phyloP scores from a whole-genome alignment of 2,888 invertebrate genomes.

The Netelia fuscicornis region DNA sequence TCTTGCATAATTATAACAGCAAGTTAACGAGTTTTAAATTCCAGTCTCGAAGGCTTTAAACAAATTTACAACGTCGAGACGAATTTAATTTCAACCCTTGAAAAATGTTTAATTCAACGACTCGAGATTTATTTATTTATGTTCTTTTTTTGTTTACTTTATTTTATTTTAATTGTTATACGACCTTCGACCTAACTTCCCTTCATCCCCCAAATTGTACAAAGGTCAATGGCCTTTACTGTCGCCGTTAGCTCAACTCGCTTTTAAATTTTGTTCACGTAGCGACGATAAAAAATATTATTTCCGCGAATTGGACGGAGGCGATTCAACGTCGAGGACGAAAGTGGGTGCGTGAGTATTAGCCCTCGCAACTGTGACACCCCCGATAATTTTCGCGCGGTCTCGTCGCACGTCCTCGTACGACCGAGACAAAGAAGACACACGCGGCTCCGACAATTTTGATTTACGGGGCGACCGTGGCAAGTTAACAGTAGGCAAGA shows the following conservation, averaged over 20 bases:
- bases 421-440: not conserved
- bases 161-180: not conserved
- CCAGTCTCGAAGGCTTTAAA: not conserved
- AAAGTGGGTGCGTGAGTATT: constrained; percentile 42
- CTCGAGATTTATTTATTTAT: not conserved
- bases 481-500: constrained; percentile 37
- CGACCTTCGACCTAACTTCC: not conserved
- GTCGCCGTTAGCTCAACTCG: too few species aligned
- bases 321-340: constrained; percentile 26
- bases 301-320: constrained; percentile 27
- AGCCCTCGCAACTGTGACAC: constrained; percentile 46
- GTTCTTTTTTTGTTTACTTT: not conserved
- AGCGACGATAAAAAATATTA: constrained; percentile 37
- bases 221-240: not conserved
- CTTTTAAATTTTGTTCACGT: constrained; percentile 19
- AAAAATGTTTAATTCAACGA: not conserved
- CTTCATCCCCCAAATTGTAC: not conserved
- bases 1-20: constrained; percentile 5
- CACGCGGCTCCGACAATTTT: constrained; percentile 55
- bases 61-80: too few species aligned
- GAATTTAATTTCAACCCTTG: too few species aligned
- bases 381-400: constrained; percentile 53
- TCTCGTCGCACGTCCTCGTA: constrained; percentile 23
- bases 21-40: not conserved
- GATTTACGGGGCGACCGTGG: constrained; percentile 64